These are phyloP conservation scores for Oasisia sp. DNA, from an alignment of 2,888 invertebrate genomes.

Conservation along the genomic window DNA sequence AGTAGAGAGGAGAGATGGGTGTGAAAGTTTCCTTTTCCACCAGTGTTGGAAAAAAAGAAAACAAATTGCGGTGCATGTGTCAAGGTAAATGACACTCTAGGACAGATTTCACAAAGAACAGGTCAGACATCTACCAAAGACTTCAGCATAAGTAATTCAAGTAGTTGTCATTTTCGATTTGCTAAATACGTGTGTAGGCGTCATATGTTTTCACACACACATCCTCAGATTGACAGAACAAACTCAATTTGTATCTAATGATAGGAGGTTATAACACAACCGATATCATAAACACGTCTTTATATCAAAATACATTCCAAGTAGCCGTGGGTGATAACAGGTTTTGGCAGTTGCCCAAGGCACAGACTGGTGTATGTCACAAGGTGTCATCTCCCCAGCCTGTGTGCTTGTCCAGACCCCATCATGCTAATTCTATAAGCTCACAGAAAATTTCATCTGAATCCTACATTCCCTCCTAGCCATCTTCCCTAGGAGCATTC, in stretches of 20 bases:
- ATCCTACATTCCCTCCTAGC: neutral
- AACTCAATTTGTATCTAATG: neutral
- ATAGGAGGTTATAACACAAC: neutral
- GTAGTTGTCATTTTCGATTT: neutral
- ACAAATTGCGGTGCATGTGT: too few species aligned
- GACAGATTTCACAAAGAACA: too few species aligned
- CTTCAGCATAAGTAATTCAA: neutral
- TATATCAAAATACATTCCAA: conserved; percentile 13
- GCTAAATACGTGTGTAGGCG: neutral
- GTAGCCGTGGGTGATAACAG: neutral
- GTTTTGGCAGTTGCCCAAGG: conserved; percentile 3
- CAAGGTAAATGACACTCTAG: too few species aligned
- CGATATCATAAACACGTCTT: neutral
- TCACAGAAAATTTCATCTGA: neutral
- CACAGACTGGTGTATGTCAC: neutral
- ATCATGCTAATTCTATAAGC: neutral
- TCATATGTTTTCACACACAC: neutral
- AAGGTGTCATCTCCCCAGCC: neutral
- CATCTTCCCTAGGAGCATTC: neutral
- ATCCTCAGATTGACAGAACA: neutral
- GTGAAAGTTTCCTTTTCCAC: too few species aligned
- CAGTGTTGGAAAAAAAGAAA: too few species aligned
- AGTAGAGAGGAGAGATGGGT: too few species aligned
- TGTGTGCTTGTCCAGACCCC: neutral
- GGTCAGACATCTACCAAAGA: neutral